phyloP scores from a whole-genome alignment of 2,797 vertebrate species.

The Danio albolineatus region DNA sequence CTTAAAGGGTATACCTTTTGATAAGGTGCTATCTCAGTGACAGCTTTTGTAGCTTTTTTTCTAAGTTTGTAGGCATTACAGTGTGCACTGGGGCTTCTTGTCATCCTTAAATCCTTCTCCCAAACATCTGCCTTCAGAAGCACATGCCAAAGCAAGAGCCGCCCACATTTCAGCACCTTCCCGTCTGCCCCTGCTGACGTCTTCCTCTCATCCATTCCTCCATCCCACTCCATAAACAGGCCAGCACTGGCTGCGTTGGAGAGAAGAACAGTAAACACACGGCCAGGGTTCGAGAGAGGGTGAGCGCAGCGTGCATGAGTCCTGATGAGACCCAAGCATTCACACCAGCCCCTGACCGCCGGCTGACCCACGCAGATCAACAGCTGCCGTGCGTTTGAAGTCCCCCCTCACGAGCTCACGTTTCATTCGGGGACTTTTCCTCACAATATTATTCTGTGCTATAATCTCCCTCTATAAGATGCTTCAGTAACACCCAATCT shows the following conservation, averaged over 20 bases:
- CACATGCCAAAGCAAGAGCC: conserved; percentile 49
- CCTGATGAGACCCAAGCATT: conserved; percentile 63
- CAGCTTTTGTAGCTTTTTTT: neutral
- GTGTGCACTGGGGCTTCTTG: conserved; percentile 6
- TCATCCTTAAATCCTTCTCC: conserved; percentile 25
- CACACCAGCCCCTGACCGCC: conserved; percentile 79
- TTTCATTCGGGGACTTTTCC: conserved; percentile 69
- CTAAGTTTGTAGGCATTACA: neutral
- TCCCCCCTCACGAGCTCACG: conserved; percentile 69
- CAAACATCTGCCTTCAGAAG: conserved; percentile 26
- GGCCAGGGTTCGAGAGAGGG: conserved; percentile 47
- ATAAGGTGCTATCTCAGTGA: neutral
- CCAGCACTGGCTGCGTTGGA: conserved; percentile 22
- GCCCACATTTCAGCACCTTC: conserved; percentile 54
- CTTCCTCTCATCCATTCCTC: conserved; percentile 53
- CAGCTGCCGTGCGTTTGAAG: conserved; percentile 83
- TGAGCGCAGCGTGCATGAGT: conserved; percentile 60
- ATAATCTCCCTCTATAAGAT: conserved; percentile 58
- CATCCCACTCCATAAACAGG: conserved; percentile 58
- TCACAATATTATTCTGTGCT: conserved; percentile 71
- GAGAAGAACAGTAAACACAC: conserved; percentile 49
- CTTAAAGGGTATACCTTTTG: too few relatives aligned
- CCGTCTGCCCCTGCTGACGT: conserved; percentile 36
- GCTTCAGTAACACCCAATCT: conserved; percentile 57
- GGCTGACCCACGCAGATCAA: conserved; percentile 76